Evolutionary conservation across 1,140 invertebrate genomes (phyloP), one percentile per base, ranked within the genome.

Genomic region (Drosophila ironensis): DNA sequence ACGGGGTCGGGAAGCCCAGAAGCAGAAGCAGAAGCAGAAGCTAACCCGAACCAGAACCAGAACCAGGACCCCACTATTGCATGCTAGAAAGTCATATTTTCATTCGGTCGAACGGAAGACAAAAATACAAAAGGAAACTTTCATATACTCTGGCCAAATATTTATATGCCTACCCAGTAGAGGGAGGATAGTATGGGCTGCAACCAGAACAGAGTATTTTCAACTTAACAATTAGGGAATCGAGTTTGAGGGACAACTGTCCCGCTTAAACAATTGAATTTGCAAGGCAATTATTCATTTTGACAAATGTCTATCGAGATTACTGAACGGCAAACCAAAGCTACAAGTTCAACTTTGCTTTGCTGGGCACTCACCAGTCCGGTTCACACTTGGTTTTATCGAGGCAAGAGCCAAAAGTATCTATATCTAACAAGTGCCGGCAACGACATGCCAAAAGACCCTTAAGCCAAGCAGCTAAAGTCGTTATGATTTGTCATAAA

Each of bases 401-500:
- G 41, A 52, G 51, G 59, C 33, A 19, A 38, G 48, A 66, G 66
- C 71, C 59, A 68, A 81, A 84, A 82, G 72, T 76, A 73, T 84
- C 72, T 82, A 63, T 86, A 71, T 61, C 80, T 78, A 74, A 84
- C 78, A 84, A 84, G 78, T 84, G 78, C 72, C 74, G 74, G 70
- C 64, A 69, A 69, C 80, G 73, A 71, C 77, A 69, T 71, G 54
- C 37, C 77, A 33, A 84, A 46, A 84, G 73, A 67, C 68, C 78
- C 80, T 86, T 78, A 78, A 75, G 72, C 78, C 71, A 69, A 59
- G 63, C 71, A 74, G 69, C 81, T 70, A 70, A 82, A 87, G 82
- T 82, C 82, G 82, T 87, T 87, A 87, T 87, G 72, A 82, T 82
- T 87, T 87, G 82, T 81, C 73, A 87, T 87, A 87, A 87, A 82